Base-by-base conservation (phyloP, 2,113 vertebrate species). In the Perca fluviatilis region DNA sequence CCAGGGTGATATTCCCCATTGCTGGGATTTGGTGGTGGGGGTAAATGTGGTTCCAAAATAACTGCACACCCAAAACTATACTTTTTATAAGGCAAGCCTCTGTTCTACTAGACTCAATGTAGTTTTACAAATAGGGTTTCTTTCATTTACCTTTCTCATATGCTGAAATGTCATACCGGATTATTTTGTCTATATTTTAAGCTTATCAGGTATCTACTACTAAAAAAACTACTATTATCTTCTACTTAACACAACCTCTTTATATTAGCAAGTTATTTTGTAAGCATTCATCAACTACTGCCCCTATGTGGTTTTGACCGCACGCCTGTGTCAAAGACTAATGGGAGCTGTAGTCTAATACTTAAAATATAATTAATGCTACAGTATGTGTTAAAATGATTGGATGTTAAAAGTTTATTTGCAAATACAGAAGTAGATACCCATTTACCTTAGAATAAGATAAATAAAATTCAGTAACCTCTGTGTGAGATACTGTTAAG, bases 1-100 rank as follows among this genome's bases (percentile, higher is more conserved):
- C 27, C 79, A 83, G 33, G 79, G 66, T 68, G 43, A 84, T 78
- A 70, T 73, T 81, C 64, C 74, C 49, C 50, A 43, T 58, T 62
- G 56, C 49, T 36, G 11, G 50, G 40, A 27, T 74, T 77, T 33
- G 47, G 9, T 79, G 21, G 46, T 33, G 36, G 63, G 60, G 63
- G 58, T 68, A 12, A 49, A 53, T 5, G 49, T 67, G 53, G 53
- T 78, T 49, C 77, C 25, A 60, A 71, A 86, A 83, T 74, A 68
- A 80, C 16, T 63, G 18, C 49, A 70, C 15, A n/a, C 30, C 49
- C 30, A 54, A 79, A 72, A 68, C 50, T 6, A 27, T 19, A 50
- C 12, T 67, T 78, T 67, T 85, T 79, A 30, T 63, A 40, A 53
- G 27, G 8, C 53, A 21, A 80, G 49, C 13, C 47, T 77, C 36